Base-by-base conservation (phyloP, 1,140 invertebrate genomes). In the Monochamus saltuarius region DNA sequence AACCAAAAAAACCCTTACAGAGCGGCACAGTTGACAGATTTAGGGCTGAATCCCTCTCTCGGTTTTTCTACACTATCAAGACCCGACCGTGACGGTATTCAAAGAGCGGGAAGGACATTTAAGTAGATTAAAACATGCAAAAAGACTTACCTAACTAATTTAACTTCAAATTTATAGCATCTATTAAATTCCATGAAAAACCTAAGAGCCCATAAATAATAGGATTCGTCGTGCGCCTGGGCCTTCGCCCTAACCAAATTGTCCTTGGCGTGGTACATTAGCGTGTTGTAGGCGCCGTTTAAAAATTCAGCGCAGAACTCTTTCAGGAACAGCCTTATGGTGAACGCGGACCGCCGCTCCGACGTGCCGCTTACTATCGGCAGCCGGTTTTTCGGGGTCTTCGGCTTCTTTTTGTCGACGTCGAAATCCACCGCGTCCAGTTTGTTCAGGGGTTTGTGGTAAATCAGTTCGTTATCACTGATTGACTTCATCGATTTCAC, bases 141-240 rank as follows among this genome's bases (percentile, higher is more conserved):
- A 36, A 38, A 54, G 22, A 59, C 64, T 82, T 79, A 93, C 91
- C 91, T 92, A 51, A 97, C 88, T 65, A 93, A 82, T 78, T 94
- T 92, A 62, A 96, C 85, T 79, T 91, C 84, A 72, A 94, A 92
- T 69, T 88, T 87, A 68, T 88, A 83, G 70, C 87, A 81, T 64
- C 96, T 85, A 83, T 96, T 97, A 78, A 98, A 98, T 78, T 97
- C 92, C 93, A 98, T 96, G 77, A 98, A 98, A 80, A 98, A 99
- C 73, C 89, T 87, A 68, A 97, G 81, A 7, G 91, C 87, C 94
- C 94, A 97, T 45, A 98, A 80, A 78, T 97, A 97, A 78, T 96
- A 95, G 7, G 89, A 90, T 72, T 96, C 91, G 80, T 98, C 95
- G 73, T 93, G 78, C 43, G 86, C 45, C 84, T 82, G 70, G 76